These are phyloP conservation scores for Mesoligia furuncula DNA, from an alignment of 2,888 invertebrate species.

Conservation along the genomic window DNA sequence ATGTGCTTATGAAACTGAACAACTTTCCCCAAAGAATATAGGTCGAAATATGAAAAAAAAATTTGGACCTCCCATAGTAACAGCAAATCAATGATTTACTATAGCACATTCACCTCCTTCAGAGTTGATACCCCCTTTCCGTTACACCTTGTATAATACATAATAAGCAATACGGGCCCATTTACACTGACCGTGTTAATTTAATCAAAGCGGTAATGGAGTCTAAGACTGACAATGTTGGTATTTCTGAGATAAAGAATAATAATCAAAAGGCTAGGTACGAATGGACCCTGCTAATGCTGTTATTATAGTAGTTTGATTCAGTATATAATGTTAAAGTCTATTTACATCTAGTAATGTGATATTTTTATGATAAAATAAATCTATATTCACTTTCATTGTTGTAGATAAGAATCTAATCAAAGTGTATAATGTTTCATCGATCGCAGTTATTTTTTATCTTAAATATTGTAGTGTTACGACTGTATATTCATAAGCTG, in stretches of 20 bases:
- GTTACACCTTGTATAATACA: no score
- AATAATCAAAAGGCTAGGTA: slow-evolving; percentile 8
- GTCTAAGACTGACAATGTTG: slow-evolving; percentile 12
- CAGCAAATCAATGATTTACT: no score
- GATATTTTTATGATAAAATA: slow-evolving; percentile 55
- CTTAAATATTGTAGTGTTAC: slow-evolving; percentile 49
- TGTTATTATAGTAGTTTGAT: neutral
- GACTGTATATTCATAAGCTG: slow-evolving; percentile 51
- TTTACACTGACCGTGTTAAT: slow-evolving; percentile 5
- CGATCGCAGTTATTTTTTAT: slow-evolving; percentile 43
- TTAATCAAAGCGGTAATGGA: slow-evolving; percentile 5
- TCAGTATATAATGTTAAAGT: slow-evolving; percentile 6
- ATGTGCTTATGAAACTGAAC: no score
- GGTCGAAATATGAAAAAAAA: no score
- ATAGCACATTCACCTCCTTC: no score
- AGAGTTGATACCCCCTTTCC: no score
- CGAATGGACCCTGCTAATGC: slow-evolving; percentile 18
- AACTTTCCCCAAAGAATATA: no score
- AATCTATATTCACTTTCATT: slow-evolving; percentile 43
- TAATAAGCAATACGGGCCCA: slow-evolving; percentile 17
- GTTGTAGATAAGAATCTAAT: slow-evolving; percentile 46
- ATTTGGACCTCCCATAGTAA: no score
- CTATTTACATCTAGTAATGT: slow-evolving; percentile 55
- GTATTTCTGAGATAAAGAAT: slow-evolving; percentile 10
- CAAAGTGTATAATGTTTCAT: slow-evolving; percentile 46